Conservation (phyloP, 2,888 invertebrate genomes). For the Oasisia sp. region DNA sequence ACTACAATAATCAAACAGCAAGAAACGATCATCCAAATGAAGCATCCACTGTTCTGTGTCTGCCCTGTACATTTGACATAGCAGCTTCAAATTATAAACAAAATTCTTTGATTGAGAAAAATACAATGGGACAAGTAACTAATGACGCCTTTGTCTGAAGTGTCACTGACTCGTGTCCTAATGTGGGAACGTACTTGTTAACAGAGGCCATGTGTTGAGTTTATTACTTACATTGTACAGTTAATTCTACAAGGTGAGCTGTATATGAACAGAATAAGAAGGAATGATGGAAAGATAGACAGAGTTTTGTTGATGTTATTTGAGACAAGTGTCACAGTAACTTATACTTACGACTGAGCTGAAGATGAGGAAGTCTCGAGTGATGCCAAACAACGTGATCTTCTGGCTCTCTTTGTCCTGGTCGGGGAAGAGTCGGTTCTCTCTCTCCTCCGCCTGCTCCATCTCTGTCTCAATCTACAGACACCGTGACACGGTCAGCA, state of each 20-base stretch:
- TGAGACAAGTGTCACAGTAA: not conserved
- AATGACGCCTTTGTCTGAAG: too few relatives aligned
- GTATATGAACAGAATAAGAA: too few relatives aligned
- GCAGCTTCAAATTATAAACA: not conserved
- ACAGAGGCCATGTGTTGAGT: too few relatives aligned
- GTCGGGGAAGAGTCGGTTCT: slow-evolving; percentile 87
- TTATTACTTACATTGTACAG: too few relatives aligned
- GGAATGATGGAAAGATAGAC: too few relatives aligned
- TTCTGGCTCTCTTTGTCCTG: slow-evolving; percentile 77
- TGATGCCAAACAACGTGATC: slow-evolving; percentile 87
- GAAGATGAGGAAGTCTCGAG: slow-evolving; percentile 91
- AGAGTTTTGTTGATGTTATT: too few relatives aligned
- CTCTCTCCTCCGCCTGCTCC: slow-evolving; percentile 71
- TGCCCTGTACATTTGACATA: not conserved
- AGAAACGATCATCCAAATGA: not conserved
- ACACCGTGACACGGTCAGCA: not conserved
- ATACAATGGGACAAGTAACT: too few relatives aligned
- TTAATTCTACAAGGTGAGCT: too few relatives aligned
- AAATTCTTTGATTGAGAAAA: too few relatives aligned
- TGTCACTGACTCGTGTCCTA: too few relatives aligned
- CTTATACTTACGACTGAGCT: slow-evolving; percentile 84
- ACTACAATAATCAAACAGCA: not conserved
- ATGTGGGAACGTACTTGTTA: too few relatives aligned
- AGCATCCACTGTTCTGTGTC: not conserved
- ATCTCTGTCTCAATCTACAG: slow-evolving; percentile 70